These are phyloP conservation scores for Byasa hedistus DNA, from an alignment of 2,888 invertebrate species.

Conservation along the genomic window DNA sequence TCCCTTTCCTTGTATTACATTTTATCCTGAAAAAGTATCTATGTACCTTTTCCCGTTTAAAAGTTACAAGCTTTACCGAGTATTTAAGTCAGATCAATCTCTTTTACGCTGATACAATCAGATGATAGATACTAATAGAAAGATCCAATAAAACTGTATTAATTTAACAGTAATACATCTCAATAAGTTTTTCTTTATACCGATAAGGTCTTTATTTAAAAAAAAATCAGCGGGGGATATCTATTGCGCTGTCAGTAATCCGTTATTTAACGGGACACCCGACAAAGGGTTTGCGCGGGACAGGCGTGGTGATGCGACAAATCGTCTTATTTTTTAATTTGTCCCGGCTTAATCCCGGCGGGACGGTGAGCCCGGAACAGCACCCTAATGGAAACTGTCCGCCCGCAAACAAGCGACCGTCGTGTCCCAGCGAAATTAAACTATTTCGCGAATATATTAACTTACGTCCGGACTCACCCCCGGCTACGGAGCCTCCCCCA, in stretches of 20 bases:
- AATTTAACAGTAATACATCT: no score
- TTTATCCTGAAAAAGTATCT: no score
- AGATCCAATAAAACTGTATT: no score
- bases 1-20: no score
- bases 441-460: conserved; percentile 56
- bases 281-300: conserved; percentile 23
- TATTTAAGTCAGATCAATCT: no score
- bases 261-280: conserved; percentile 22
- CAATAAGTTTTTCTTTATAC: no score
- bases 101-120: no score
- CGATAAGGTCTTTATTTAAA: no score
- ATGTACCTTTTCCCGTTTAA: no score
- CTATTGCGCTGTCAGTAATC: neutral
- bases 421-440: conserved; percentile 60
- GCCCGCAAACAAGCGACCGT: conserved; percentile 45
- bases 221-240: no score
- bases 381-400: conserved; percentile 48
- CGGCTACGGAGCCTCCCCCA: neutral
- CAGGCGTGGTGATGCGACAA: conserved; percentile 34
- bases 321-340: conserved; percentile 51
- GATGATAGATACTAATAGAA: no score
- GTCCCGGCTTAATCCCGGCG: conserved; percentile 32
- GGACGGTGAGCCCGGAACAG: conserved; percentile 40
- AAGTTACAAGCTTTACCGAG: no score
- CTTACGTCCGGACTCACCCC: neutral